Base-by-base conservation (phyloP, 2,797 vertebrate genomes). In the Botia almorhae region DNA sequence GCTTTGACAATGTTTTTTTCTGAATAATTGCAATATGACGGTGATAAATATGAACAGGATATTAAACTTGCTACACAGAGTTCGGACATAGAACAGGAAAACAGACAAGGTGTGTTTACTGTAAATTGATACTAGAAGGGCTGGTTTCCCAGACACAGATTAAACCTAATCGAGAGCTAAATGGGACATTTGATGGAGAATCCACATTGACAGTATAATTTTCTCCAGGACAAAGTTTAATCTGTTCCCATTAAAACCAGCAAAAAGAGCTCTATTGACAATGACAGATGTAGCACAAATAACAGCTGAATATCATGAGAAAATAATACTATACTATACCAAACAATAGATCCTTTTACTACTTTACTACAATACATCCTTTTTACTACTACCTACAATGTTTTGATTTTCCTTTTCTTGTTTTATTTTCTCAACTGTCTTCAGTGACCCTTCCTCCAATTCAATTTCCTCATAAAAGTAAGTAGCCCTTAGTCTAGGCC, bases 391-490 rank as follows among this genome's bases (percentile, higher is more conserved):
- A 23, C 13, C 55, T 70, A 0, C 55, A 29, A 46, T 55, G 17
- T 74, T 29, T 76, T 21, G 17, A 26, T 43, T 36, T 69, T 33
- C 33, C 16, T 69, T 69, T 78, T 69, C 21, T 71, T 50, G 71
- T 75, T 46, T 55, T 65, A 67, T 67, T 82, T 64, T 19, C 17
- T 79, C 65, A 78, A 17, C 65, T 81, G 71, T 73, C 50, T 65
- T 43, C 51, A 43, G 60, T 83, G 69, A 82, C 84, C 78, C 80
- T 51, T 84, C 56, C 76, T 69, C 68, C 80, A 83, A 83, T 85
- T 80, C 53, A 82, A 85, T 87, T 86, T 84, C 74, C 83, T 80
- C 58, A 64, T 80, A 81, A 86, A 78, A 67, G 80, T 76, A 74
- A 81, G 51, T 81, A 64, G 61, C 33, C 75, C 71, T 82, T 74